phyloP scores from a whole-genome alignment of 2,888 invertebrate genomes.

The Torymus tubicola region DNA sequence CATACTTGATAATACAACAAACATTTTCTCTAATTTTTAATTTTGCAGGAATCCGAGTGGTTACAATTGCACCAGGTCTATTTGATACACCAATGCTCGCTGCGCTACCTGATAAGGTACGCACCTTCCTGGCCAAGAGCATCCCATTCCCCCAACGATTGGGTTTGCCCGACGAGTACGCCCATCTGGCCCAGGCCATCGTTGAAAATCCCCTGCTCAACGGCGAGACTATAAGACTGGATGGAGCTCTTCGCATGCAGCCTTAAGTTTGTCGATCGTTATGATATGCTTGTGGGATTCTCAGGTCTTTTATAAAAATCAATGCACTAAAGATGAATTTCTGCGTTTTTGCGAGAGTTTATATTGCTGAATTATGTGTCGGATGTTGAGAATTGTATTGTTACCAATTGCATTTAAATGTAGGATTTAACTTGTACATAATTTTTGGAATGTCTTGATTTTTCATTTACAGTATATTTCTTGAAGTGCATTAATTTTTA shows the following conservation, averaged over 20 bases:
- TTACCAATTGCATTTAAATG: background rate
- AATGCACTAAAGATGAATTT: conserved; percentile 30
- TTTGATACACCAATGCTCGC: conserved; percentile 80
- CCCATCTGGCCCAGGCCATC: conserved; percentile 78
- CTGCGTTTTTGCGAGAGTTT: too few species aligned
- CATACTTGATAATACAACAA: too few species aligned
- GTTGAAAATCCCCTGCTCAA: conserved; percentile 80
- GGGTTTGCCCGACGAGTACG: conserved; percentile 79
- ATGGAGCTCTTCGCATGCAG: conserved; percentile 80
- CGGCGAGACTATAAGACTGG: conserved; percentile 80
- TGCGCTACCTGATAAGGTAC: conserved; percentile 78
- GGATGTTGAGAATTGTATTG: too few species aligned
- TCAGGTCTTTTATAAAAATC: conserved; percentile 29
- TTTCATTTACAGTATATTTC: background rate
- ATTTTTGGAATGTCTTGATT: background rate
- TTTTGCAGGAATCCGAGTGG: conserved; percentile 62
- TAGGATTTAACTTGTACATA: conserved; percentile 25
- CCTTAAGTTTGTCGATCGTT: conserved; percentile 68
- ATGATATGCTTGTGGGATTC: background rate
- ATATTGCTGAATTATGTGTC: too few species aligned
- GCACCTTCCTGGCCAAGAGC: conserved; percentile 76
- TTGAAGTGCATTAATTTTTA: conserved; percentile 42
- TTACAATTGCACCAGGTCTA: conserved; percentile 76
- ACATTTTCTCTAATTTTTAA: background rate
- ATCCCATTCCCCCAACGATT: conserved; percentile 79